Evolutionary conservation across 1,140 invertebrate species (phyloP), one percentile per base, ranked within the genome.

Genomic region (Eubasilissa regina): DNA sequence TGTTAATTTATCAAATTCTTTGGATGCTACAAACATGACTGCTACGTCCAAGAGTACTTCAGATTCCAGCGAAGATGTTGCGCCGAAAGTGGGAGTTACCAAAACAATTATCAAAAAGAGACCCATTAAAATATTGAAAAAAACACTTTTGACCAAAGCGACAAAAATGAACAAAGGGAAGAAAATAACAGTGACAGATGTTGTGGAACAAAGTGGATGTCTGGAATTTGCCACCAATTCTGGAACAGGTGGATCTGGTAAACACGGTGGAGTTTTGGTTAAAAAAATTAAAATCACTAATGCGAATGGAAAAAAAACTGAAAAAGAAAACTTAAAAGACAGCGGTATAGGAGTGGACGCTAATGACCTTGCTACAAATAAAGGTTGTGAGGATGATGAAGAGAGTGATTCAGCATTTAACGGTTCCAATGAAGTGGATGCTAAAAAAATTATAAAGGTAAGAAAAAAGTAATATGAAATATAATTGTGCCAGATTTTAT

Each of bases 251-350:
- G 56, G 60, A 13, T 19, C 15, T 43, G 60, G 64, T 9, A 47
- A 60, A 17, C 53, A 64, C 62, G 64, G 80, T 17, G 77, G 75
- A 8, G 12, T n/a, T 4, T 13, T 78, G 45, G 77, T 73, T 0
- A 78, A 78, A 66, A 73, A 78, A 78, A 75, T 68, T 35, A 77
- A 77, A 47, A 76, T 76, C 12, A 62, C 74, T 10, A 73, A 73
- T 48, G 87, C 86, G 62, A 86, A 85, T 64, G 87, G 81, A 25
- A 85, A 81, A n/a, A 80, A 79, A 13, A 17, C 35, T 8, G 19
- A 60, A 77, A 89, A 84, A 80, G 87, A 85, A 72, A 88, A 87
- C 81, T 82, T 83, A 64, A 88, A 86, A 77, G 86, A 89, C 75
- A 86, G 87, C 64, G 86, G 88, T 1, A 70, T 70, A 19, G 66